Conservation (phyloP, 2,113 vertebrate species). For the Muntiacus muntjak region DNA sequence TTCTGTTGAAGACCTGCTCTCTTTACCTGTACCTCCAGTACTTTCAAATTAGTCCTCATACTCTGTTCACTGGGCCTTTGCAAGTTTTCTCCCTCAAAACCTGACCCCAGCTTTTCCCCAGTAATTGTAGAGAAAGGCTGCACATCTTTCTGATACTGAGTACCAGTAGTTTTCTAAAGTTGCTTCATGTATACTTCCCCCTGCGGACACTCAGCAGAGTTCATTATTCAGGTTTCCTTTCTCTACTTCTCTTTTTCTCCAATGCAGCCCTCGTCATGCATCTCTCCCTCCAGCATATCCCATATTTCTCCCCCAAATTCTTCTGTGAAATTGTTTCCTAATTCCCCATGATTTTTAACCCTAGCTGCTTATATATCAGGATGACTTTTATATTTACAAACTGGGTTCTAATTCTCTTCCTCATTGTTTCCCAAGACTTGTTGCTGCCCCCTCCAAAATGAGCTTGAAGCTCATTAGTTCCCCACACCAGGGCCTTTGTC, state of each 20-base stretch:
- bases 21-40: background rate
- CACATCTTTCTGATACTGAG: background rate
- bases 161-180: background rate
- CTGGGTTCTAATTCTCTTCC: background rate
- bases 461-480: background rate
- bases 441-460: background rate
- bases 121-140: background rate
- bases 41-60: background rate
- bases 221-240: background rate
- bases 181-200: background rate
- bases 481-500: constrained; percentile 6
- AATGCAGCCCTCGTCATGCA: background rate
- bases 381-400: background rate
- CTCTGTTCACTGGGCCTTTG: background rate
- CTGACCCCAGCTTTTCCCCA: background rate
- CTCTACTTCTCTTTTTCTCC: background rate
- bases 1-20: background rate
- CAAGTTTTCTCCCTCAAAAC: background rate
- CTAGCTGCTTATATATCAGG: background rate
- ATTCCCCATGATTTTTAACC: background rate
- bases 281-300: background rate
- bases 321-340: background rate
- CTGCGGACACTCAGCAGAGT: background rate
- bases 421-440: background rate
- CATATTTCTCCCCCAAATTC: background rate